Base-by-base conservation (phyloP, 2,888 invertebrate species). In the Criorhina ranunculi region DNA sequence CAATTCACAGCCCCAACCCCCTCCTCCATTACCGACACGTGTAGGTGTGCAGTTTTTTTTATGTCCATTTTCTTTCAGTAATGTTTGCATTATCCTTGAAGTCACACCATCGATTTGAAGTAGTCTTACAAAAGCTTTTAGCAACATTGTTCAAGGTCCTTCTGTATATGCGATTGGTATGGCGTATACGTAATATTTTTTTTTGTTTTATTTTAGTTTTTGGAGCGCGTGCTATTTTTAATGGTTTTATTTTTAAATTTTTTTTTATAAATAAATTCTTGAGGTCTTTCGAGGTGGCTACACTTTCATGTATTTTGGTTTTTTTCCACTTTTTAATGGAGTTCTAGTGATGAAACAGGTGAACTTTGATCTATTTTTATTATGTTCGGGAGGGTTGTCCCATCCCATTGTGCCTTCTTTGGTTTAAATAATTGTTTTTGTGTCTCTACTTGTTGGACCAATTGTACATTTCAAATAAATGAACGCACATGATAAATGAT, bases 51-150 rank as follows among this genome's bases (percentile, higher is more conserved):
- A 35, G n/a, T n/a, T n/a, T n/a, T 19, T 46, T 46, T 11, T 12
- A 17, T 19, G 44, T 31, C 49, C 44, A 8, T 55, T 55, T 42
- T 55, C 46, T 29, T 29, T 40, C 8, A 42, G 7, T 17, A 53
- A 53, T 72, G 40, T 60, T 60, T 72, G 40, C 40, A 51, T 49
- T 72, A 31, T 72, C 72, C 72, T 72, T 72, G 55, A 44, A 19
- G 57, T 46, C 7, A 31, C 12, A 12, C 55, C 19, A 59, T 72
- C 40, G 60, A 60, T 72, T 59, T 72, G 17, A 29, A 60, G 49
- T 60, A 31, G 35, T 33, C 19, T 55, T 35, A 42, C 6, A 17
- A 9, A n/a, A 19, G 33, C 29, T 51, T 40, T 37, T 51, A 33
- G 44, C 1, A 15, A 11, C 31, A 9, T 5, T 29, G 29, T 2